A percentile compares a stretch with the other conserved stretches of the same genome.
Evolutionary conservation across 2,113 vertebrate genomes (phyloP).

Genomic region (Orycteropus afer): DNA sequence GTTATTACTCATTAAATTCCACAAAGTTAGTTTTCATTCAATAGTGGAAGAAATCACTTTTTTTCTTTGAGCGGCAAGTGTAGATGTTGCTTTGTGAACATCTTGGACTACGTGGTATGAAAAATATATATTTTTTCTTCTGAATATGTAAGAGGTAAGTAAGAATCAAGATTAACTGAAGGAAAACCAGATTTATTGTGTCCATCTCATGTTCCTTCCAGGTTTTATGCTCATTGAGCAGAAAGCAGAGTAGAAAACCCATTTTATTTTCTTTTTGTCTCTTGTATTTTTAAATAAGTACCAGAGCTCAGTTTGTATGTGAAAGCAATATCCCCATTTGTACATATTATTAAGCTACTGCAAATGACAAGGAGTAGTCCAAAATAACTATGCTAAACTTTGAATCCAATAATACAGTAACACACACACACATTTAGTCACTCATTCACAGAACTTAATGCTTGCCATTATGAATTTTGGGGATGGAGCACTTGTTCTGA

Average conservation of each 20-base stretch:
- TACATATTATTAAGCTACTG: neutral
- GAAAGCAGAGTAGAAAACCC: neutral
- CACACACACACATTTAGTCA: neutral
- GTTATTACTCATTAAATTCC: neutral
- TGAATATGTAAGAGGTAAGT: neutral
- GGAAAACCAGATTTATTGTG: neutral
- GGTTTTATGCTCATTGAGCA: neutral
- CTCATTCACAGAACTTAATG: neutral
- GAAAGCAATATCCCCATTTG: neutral
- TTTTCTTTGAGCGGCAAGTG: neutral
- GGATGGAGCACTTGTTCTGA: neutral
- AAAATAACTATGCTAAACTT: neutral
- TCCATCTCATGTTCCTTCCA: neutral
- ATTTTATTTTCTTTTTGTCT: neutral
- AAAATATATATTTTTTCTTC: neutral
- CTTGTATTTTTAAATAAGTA: neutral
- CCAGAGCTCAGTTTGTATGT: neutral
- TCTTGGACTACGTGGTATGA: neutral
- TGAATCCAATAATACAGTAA: neutral
- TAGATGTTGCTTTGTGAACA: neutral
- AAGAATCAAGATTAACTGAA: neutral
- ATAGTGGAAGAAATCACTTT: neutral
- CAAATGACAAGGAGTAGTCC: neutral
- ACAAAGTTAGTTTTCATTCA: neutral
- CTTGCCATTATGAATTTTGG: neutral